Conservation (phyloP, 1,140 invertebrate species). For the Megalonaias nervosa region DNA sequence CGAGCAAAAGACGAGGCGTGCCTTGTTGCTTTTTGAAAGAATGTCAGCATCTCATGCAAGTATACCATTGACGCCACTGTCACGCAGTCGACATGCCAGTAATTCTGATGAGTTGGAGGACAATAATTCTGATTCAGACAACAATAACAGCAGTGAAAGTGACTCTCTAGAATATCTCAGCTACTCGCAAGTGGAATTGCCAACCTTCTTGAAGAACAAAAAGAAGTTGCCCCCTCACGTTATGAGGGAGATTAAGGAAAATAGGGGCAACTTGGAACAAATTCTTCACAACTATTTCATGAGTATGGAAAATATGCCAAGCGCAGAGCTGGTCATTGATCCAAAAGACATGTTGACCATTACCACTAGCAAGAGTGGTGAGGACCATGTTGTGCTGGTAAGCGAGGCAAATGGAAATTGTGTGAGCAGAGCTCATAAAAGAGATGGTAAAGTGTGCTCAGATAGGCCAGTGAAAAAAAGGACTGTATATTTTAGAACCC, state of each 20-base stretch:
- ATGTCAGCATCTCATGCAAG: conserved; percentile 42
- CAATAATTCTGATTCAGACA: conserved; percentile 16
- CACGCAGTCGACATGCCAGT: conserved; percentile 30
- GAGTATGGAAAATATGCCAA: too few species aligned
- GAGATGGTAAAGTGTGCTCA: background rate
- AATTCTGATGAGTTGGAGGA: conserved; percentile 35
- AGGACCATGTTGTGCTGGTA: conserved; percentile 16
- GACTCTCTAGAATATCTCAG: conserved; percentile 38
- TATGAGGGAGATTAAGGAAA: conserved; percentile 45
- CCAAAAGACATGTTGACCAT: too few species aligned
- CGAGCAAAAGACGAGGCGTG: conserved; percentile 49
- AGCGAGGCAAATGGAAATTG: conserved; percentile 6
- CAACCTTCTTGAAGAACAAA: conserved; percentile 54
- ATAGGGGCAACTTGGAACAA: conserved; percentile 9
- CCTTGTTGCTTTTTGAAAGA: conserved; percentile 58
- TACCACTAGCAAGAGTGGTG: conserved; percentile 15
- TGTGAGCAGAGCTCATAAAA: background rate
- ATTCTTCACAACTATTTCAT: too few species aligned
- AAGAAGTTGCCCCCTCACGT: conserved; percentile 11
- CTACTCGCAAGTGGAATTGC: conserved; percentile 55
- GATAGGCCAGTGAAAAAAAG: conserved; percentile 23
- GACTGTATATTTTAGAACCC: conserved; percentile 14
- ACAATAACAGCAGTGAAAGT: conserved; percentile 2
- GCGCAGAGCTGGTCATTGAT: too few species aligned
- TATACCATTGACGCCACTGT: conserved; percentile 7